Evolutionary conservation across 1,140 invertebrate species (phyloP).

Genomic region (Trypoxylus dichotomus): DNA sequence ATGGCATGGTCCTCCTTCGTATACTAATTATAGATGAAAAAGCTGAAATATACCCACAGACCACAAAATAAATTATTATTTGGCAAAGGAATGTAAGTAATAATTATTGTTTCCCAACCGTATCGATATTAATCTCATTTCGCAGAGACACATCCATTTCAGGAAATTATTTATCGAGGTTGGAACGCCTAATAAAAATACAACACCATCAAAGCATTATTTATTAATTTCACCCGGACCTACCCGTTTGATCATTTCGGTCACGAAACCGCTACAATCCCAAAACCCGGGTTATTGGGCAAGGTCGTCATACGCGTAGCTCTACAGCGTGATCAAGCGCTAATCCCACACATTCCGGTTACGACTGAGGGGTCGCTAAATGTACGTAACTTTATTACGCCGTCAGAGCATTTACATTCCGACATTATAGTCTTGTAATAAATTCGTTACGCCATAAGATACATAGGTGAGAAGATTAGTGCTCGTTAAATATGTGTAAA

Average conservation of each 20-base stretch:
- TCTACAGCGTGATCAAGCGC: neutral
- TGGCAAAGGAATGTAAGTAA: too few species aligned
- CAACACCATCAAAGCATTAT: neutral
- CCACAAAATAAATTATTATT: too few species aligned
- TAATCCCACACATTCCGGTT: neutral
- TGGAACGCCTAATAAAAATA: neutral
- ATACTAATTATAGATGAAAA: too few species aligned
- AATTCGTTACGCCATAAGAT: too few species aligned
- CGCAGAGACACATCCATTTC: neutral
- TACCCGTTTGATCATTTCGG: neutral
- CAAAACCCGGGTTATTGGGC: neutral
- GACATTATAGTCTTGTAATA: too few species aligned
- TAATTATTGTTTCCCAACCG: neutral
- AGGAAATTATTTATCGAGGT: neutral
- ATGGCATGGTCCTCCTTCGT: too few species aligned
- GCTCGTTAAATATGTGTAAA: too few species aligned
- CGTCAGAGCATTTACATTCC: neutral
- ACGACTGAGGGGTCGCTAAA: neutral
- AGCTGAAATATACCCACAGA: too few species aligned
- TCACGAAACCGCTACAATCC: neutral
- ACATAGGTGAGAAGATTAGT: too few species aligned
- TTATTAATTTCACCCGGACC: neutral
- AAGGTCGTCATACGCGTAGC: neutral
- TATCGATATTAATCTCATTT: neutral
- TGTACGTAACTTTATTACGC: neutral